Evolutionary conservation across 2,888 invertebrate species (phyloP), one percentile per base, ranked within the genome.

Genomic region (Operophtera brumata): DNA sequence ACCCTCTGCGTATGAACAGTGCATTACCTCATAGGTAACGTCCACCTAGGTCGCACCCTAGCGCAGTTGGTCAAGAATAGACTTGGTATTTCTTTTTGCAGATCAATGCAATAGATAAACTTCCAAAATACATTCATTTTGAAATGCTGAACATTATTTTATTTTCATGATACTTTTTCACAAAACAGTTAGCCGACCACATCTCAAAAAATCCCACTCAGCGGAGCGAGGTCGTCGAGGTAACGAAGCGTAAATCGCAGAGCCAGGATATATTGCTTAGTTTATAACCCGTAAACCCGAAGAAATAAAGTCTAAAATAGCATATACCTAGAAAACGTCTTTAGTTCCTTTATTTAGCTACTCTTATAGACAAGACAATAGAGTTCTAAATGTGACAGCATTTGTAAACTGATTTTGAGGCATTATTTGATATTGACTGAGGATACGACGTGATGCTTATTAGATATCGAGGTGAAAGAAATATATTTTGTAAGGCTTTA

Each of bases 201-300:
- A 50, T 59, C 52, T 54, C 56, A 67, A 71, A 75, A 72, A 62
- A 69, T 67, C 62, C 66, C 57, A 62, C 43, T 59, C 66, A 63
- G 58, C 51, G 53, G 59, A 63, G 60, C 58, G 60, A 57, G 63
- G 62, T 67, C 64, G 57, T 55, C 51, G 49, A 62, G 68, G 66
- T 80, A 80, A 80, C 79, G 76, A 80, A 78, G 77, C 73, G 72
- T 65, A 71, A 75, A 75, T 70, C 67, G 71, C 69, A 71, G 70
- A 69, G 73, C 69, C 71, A 70, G 68, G 66, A 71, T 68, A 71
- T 65, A 70, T 70, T 57, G 45, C 54, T 47, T 50, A 50, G 52
- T 47, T 54, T 49, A 51, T 39, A 6, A 1, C 35, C 52, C 59
- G 68, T 78, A 66, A 69, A 44, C 2, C 40, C 1, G 35, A 1